Percentiles rank a stretch among this genome's conserved stretches.
Conservation (phyloP, 2,113 vertebrate species). For the Centropus bengalensis region DNA sequence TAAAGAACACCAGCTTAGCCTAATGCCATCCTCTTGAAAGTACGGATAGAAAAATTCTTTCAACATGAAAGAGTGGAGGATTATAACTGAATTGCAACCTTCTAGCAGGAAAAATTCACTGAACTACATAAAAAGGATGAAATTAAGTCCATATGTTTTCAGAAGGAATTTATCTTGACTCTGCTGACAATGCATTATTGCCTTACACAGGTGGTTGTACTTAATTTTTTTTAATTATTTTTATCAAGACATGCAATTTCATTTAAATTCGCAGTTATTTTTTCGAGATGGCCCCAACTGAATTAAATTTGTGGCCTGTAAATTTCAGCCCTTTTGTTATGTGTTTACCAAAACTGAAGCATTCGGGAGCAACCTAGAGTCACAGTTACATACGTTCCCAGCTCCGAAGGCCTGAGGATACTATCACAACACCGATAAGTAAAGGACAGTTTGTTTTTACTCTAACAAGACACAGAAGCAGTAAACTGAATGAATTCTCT, state of each 20-base stretch:
- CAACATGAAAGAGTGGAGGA: not conserved
- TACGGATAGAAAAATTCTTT: not conserved
- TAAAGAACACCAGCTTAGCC: not conserved
- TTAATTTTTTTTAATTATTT: not conserved
- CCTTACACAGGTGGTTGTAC: not conserved
- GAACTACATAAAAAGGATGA: not conserved
- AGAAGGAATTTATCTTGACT: not conserved
- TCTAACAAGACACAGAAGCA: not conserved
- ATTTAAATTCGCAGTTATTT: not conserved
- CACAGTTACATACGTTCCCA: not conserved
- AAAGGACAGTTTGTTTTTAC: not conserved
- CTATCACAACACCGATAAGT: not conserved
- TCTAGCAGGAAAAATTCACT: not conserved
- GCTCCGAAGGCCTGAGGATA: not conserved
- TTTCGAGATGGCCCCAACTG: not conserved
- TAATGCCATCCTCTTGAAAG: not conserved
- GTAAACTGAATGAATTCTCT: not conserved
- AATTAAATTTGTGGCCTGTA: not conserved
- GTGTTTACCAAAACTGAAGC: not conserved
- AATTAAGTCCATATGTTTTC: not conserved
- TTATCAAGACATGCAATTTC: accelerated
- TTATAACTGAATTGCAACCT: not conserved
- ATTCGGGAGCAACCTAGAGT: not conserved
- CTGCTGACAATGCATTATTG: not conserved
- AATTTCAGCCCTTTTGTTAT: not conserved